phyloP scores from a whole-genome alignment of 2,888 invertebrate genomes.

The Zaprionus bogoriensis region DNA sequence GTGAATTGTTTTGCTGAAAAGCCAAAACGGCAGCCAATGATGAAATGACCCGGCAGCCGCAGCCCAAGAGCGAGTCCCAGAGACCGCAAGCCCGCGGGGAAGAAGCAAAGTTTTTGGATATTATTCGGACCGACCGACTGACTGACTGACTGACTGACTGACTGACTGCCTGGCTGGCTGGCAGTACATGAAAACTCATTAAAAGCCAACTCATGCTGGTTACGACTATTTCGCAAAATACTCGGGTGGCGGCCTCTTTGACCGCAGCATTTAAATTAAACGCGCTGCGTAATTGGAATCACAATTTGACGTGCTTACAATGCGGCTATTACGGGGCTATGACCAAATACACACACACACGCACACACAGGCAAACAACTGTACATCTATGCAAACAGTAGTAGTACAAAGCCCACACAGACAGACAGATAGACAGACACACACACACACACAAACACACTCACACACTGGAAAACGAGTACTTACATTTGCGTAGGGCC shows the following conservation, averaged over 20 bases:
- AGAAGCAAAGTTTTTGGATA: slow-evolving; percentile 11
- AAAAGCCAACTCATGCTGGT: slow-evolving; percentile 49
- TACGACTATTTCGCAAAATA: slow-evolving; percentile 21
- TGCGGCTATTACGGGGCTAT: slow-evolving; percentile 7
- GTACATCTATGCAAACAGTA: too few relatives aligned
- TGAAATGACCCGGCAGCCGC: slow-evolving; percentile 42
- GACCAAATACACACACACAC: background rate
- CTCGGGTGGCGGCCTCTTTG: slow-evolving; percentile 1
- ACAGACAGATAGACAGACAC: background rate
- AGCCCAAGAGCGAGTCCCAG: background rate
- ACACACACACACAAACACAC: background rate
- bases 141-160: background rate
- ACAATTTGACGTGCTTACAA: slow-evolving; percentile 40
- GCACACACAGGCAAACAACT: too few relatives aligned
- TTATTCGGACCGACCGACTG: slow-evolving; percentile 9
- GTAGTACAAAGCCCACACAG: too few relatives aligned
- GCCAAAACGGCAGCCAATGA: slow-evolving; percentile 56
- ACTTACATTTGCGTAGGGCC: slow-evolving; percentile 90
- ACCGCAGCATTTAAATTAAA: slow-evolving; percentile 56
- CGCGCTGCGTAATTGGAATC: slow-evolving; percentile 45
- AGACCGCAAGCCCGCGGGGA: slow-evolving; percentile 4
- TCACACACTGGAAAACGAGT: slow-evolving; percentile 17
- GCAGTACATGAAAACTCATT: slow-evolving; percentile 62
- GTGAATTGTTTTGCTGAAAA: slow-evolving; percentile 67
- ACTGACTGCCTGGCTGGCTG: background rate